These are phyloP conservation scores for Gordius sp. DNA, from an alignment of 2,888 invertebrate genomes.

Conservation along the genomic window DNA sequence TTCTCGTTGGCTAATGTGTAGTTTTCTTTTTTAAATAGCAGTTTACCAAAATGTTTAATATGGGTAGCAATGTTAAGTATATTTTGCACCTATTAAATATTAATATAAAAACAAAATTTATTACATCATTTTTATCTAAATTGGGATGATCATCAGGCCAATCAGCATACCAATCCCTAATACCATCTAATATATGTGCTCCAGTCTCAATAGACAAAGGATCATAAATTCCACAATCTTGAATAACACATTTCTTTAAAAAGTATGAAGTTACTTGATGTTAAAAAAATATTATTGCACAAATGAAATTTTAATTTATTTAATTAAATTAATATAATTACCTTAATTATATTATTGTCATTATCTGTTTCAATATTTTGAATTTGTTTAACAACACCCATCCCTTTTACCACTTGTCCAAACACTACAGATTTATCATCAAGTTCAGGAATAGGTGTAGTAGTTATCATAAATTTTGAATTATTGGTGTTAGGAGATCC, in stretches of 20 bases:
- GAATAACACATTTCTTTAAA: background rate
- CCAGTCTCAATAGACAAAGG: background rate
- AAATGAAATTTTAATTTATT: background rate
- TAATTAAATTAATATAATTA: background rate
- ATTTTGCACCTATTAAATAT: background rate
- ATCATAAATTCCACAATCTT: slow-evolving; percentile 10
- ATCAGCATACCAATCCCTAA: background rate
- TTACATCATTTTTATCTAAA: background rate
- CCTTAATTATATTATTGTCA: background rate
- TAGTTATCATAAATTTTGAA: background rate
- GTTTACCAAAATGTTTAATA: background rate
- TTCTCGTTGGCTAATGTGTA: background rate
- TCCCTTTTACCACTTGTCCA: background rate
- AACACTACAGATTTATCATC: background rate
- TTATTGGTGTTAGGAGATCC: background rate
- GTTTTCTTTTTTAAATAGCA: slow-evolving; percentile 1
- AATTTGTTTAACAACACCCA: slow-evolving; percentile 10
- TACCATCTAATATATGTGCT: background rate
- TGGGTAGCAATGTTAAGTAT: background rate
- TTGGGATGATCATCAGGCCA: slow-evolving; percentile 6
- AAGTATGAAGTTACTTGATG: background rate
- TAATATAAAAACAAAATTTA: background rate
- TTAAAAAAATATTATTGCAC: background rate
- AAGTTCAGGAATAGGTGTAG: background rate
- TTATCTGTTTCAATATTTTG: background rate